phyloP scores from a whole-genome alignment of 37 sponge, comb jelly and placozoan species.

The Lycopodina hypogea region DNA sequence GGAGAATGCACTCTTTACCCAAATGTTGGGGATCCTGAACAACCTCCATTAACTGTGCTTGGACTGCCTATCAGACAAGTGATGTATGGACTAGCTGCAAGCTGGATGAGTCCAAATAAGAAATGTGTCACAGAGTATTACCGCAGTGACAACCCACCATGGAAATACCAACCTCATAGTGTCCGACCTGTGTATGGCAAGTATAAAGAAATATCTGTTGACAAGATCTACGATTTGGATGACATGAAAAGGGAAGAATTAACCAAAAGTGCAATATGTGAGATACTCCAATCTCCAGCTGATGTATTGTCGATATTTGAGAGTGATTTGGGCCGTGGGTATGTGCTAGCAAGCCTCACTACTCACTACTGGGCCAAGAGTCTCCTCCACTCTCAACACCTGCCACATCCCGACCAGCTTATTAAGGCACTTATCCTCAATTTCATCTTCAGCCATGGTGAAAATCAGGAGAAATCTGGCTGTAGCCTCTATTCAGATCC shows the following conservation, averaged over 20 bases:
- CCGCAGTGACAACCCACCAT: background rate
- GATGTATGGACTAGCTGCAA: background rate
- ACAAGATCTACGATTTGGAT: background rate
- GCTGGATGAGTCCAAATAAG: background rate
- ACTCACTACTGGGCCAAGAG: background rate
- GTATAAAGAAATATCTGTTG: background rate
- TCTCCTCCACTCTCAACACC: background rate
- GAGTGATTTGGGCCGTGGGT: background rate
- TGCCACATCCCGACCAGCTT: background rate
- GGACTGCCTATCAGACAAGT: background rate
- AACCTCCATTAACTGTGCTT: background rate
- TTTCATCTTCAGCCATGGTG: background rate
- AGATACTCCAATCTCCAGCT: background rate
- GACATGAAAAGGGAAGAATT: background rate
- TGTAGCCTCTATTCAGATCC: background rate
- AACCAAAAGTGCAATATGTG: conserved; percentile 3
- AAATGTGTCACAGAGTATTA: background rate
- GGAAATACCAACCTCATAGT: background rate
- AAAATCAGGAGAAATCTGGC: background rate
- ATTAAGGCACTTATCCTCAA: background rate
- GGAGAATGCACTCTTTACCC: background rate
- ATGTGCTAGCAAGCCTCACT: background rate
- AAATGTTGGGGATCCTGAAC: background rate
- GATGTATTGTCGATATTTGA: background rate
- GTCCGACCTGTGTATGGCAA: background rate